Conservation (phyloP, 2,888 invertebrate genomes). For the Chydorus sphaericus region DNA sequence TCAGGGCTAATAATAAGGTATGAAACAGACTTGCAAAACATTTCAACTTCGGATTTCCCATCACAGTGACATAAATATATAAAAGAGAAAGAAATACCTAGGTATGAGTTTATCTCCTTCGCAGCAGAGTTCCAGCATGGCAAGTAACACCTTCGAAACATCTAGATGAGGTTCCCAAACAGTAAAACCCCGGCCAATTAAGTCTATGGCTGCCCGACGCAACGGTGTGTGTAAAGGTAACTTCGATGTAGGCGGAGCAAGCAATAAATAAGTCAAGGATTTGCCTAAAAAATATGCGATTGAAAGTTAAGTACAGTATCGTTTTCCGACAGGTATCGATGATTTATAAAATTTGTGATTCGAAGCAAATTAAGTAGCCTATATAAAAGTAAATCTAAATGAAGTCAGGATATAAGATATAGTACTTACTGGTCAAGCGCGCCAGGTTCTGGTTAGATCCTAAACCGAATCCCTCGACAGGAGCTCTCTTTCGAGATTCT, state of each 20-base stretch:
- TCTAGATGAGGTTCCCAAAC: slow-evolving; percentile 98
- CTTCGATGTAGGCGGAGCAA: slow-evolving; percentile 67
- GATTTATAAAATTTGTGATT: neutral
- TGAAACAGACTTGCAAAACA: too few relatives aligned
- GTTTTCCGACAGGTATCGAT: neutral
- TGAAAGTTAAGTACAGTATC: too few relatives aligned
- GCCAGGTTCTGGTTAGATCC: slow-evolving; percentile 72
- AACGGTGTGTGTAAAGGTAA: slow-evolving; percentile 86
- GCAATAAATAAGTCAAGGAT: slow-evolving; percentile 79
- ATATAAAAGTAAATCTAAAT: too few relatives aligned
- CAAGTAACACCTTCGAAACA: slow-evolving; percentile 69
- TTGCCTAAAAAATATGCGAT: slow-evolving; percentile 42
- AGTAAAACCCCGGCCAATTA: slow-evolving; percentile 91
- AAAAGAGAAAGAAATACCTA: slow-evolving; percentile 30
- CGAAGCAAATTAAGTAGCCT: too few relatives aligned
- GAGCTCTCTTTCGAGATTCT: slow-evolving; percentile 42
- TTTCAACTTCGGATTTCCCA: too few relatives aligned
- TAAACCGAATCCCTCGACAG: slow-evolving; percentile 74
- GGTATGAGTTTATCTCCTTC: slow-evolving; percentile 82
- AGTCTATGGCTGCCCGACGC: slow-evolving; percentile 87
- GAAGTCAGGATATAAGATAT: too few relatives aligned
- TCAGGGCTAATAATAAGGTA: too few relatives aligned
- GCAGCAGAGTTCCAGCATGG: slow-evolving; percentile 82
- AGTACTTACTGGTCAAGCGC: slow-evolving; percentile 58
- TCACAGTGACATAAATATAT: neutral